A percentile compares a stretch with the other conserved stretches of the same genome.
phyloP scores from a whole-genome alignment of 2,888 invertebrate genomes.

The Zonitis immaculata region DNA sequence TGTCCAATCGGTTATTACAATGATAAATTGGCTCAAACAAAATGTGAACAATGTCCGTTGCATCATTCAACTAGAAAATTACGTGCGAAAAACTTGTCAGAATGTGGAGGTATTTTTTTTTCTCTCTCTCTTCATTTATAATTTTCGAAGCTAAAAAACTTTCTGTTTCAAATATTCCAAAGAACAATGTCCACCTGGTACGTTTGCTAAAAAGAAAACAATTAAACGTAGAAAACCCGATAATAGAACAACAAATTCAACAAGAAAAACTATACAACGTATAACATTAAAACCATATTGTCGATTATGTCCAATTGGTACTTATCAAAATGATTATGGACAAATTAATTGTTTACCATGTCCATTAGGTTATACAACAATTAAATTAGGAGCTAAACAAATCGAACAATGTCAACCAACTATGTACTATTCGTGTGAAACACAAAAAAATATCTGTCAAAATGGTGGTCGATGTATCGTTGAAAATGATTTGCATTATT shows the following conservation, averaged over 20 bases:
- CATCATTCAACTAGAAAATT: conserved; percentile 55
- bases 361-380: conserved; percentile 53
- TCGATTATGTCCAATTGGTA: conserved; percentile 55
- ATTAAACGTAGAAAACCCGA: conserved; percentile 34
- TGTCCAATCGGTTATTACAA: conserved; percentile 61
- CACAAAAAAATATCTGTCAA: conserved; percentile 49
- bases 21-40: conserved; percentile 51
- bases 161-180: too few relatives aligned
- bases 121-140: too few relatives aligned
- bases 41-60: conserved; percentile 56
- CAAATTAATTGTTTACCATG: conserved; percentile 55
- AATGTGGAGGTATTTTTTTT: conserved; percentile 56
- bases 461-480: conserved; percentile 46
- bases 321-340: conserved; percentile 58
- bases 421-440: conserved; percentile 49
- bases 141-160: not conserved
- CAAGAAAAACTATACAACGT: conserved; percentile 27
- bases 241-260: conserved; percentile 12
- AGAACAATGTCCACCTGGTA: conserved; percentile 58
- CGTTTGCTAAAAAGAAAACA: conserved; percentile 43
- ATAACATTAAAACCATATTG: conserved; percentile 55
- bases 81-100: conserved; percentile 47
- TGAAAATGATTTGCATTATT: conserved; percentile 41
- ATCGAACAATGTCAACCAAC: conserved; percentile 50
- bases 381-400: conserved; percentile 42